phyloP scores from a whole-genome alignment of 1,140 invertebrate species.

The Zaprionus davidi region DNA sequence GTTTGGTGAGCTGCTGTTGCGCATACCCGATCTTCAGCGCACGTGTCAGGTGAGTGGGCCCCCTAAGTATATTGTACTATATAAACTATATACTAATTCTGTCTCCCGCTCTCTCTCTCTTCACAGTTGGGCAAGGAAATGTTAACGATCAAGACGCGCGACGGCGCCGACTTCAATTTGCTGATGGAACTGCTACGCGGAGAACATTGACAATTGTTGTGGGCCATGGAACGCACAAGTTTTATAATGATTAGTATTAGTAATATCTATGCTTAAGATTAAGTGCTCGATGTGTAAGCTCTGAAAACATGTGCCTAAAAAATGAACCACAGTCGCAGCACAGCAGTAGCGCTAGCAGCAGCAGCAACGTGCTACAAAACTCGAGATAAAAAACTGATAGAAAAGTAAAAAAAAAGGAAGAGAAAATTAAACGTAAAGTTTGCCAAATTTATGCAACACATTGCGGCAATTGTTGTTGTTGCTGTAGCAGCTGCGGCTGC shows the following conservation, averaged over 20 bases:
- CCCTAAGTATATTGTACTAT: not conserved
- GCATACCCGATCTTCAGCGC: constrained; percentile 96
- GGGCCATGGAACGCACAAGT: constrained; percentile 43
- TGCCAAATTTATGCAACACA: constrained; percentile 65
- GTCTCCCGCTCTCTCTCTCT: too few relatives aligned
- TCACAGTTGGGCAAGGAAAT: constrained; percentile 95
- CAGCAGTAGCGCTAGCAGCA: constrained; percentile 11
- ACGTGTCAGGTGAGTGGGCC: constrained; percentile 91
- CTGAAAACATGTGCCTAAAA: constrained; percentile 80
- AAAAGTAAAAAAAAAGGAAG: constrained; percentile 12
- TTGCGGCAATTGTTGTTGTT: constrained; percentile 17
- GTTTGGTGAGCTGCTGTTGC: constrained; percentile 96
- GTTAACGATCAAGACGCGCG: constrained; percentile 92
- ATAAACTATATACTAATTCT: not conserved
- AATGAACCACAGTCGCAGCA: constrained; percentile 33
- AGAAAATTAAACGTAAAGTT: constrained; percentile 31
- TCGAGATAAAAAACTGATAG: constrained; percentile 50
- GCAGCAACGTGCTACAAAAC: constrained; percentile 17
- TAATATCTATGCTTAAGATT: constrained; percentile 58
- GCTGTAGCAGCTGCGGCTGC: constrained; percentile 16
- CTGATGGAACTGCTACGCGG: constrained; percentile 97
- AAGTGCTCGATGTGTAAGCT: constrained; percentile 71
- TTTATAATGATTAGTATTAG: constrained; percentile 78
- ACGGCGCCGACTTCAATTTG: constrained; percentile 96
- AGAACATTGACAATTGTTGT: constrained; percentile 89